phyloP scores from a whole-genome alignment of 2,113 vertebrate genomes.

The Sialia sialis region DNA sequence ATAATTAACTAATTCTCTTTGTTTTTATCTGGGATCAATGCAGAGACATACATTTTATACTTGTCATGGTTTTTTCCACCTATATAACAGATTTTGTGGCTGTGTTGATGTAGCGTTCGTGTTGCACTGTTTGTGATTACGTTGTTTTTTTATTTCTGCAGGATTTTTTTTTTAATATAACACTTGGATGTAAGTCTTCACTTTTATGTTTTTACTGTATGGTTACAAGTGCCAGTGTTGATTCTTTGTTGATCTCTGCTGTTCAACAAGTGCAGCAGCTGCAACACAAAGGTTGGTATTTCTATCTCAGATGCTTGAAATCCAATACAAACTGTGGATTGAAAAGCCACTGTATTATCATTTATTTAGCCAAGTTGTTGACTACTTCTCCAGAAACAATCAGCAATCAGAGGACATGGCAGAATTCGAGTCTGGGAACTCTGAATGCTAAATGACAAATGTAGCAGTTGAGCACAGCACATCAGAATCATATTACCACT shows the following conservation, averaged over 20 bases:
- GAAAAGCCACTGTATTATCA: not conserved
- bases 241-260: not conserved
- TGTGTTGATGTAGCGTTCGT: not conserved
- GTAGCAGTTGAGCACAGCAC: not conserved
- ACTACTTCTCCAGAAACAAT: conserved; percentile 20
- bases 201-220: not conserved
- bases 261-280: not conserved
- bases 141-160: not conserved
- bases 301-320: not conserved
- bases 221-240: not conserved
- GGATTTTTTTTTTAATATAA: not conserved
- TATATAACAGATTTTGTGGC: not conserved
- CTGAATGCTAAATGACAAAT: not conserved
- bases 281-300: not conserved
- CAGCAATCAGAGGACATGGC: not conserved
- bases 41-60: not conserved
- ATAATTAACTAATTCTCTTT: not conserved
- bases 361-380: conserved; percentile 17
- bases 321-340: not conserved
- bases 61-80: too few relatives aligned
- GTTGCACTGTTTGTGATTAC: not conserved
- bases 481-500: not conserved
- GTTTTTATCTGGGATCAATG: not conserved
- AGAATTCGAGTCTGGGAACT: not conserved
- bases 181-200: not conserved